Percentiles rank a stretch among this genome's conserved stretches.
These are phyloP conservation scores for Synanthedon tipuliformis DNA, from an alignment of 2,888 invertebrate species.

Conservation along the genomic window DNA sequence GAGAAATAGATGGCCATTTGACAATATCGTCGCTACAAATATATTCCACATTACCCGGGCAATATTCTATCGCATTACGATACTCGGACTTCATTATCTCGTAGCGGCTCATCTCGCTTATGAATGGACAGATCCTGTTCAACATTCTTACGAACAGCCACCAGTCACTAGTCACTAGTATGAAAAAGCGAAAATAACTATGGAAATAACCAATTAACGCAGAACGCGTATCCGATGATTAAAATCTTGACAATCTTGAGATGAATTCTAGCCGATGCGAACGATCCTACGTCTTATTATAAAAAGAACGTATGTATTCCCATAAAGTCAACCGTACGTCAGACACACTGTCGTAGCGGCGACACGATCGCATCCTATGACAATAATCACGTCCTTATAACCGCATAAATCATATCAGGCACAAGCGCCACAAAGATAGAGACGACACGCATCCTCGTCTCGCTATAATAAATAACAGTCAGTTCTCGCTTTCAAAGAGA, in stretches of 20 bases:
- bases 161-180: background rate
- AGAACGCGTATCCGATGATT: background rate
- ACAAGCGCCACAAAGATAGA: constrained; percentile 64
- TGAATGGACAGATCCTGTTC: constrained; percentile 22
- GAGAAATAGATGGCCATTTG: constrained; percentile 54
- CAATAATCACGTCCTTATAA: constrained; percentile 61
- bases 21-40: constrained; percentile 44
- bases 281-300: no score
- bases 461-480: constrained; percentile 63
- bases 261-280: no score
- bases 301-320: no score
- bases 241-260: no score
- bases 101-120: constrained; percentile 16
- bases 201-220: constrained; percentile 2
- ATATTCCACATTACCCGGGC: constrained; percentile 31
- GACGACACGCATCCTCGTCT: constrained; percentile 59
- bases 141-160: background rate
- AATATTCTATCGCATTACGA: constrained; percentile 31
- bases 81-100: constrained; percentile 36
- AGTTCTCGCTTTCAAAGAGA: constrained; percentile 66
- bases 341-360: constrained; percentile 12
- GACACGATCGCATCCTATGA: constrained; percentile 31
- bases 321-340: no score
- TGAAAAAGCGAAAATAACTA: background rate
- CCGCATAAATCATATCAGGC: constrained; percentile 57